These are phyloP conservation scores for Synergus umbraculus DNA, from an alignment of 2,888 invertebrate genomes.

Conservation along the genomic window DNA sequence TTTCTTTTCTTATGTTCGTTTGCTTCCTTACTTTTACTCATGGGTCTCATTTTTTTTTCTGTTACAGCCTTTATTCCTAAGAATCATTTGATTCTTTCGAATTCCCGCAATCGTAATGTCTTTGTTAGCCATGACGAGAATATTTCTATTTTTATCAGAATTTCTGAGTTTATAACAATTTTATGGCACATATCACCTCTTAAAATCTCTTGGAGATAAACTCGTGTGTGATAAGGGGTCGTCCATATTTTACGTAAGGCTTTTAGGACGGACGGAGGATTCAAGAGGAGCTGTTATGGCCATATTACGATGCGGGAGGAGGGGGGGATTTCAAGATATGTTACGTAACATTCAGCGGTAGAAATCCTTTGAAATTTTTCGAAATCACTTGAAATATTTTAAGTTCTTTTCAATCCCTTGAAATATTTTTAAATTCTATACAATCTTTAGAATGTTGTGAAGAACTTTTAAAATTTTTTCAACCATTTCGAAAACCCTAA, in stretches of 20 bases:
- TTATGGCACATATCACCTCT: background rate
- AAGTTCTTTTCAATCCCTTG: too few species aligned
- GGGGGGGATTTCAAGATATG: too few species aligned
- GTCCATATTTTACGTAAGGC: background rate
- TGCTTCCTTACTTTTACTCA: background rate
- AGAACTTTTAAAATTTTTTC: too few species aligned
- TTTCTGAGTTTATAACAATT: background rate
- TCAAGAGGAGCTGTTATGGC: too few species aligned
- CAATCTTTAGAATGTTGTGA: too few species aligned
- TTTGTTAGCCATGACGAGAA: background rate
- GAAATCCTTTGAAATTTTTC: too few species aligned
- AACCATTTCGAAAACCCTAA: too few species aligned
- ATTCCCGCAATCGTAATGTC: background rate
- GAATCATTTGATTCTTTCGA: background rate
- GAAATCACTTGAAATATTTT: too few species aligned
- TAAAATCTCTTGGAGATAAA: background rate
- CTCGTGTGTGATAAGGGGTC: background rate
- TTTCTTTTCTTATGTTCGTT: background rate
- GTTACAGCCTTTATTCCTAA: background rate
- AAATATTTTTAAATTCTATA: too few species aligned
- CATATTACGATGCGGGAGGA: too few species aligned
- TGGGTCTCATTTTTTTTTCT: constrained; percentile 16
- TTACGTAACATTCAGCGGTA: too few species aligned
- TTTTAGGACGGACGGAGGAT: too few species aligned
- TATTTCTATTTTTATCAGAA: background rate